Conservation (phyloP, 2,113 vertebrate genomes). For the Neodontobutis hainanensis region DNA sequence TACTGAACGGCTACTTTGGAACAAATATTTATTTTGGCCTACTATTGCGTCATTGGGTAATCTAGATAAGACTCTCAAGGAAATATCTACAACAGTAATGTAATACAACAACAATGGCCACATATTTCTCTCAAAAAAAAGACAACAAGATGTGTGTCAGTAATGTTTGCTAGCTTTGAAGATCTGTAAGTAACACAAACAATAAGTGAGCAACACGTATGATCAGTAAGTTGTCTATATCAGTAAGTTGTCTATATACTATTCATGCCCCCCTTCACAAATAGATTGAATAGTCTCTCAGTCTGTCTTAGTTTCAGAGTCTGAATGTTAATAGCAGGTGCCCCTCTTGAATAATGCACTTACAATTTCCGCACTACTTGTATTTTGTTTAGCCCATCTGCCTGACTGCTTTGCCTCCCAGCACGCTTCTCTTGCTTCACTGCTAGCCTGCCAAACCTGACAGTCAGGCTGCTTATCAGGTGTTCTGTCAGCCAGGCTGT, state of each 20-base stretch:
- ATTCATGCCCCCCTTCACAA: constrained; percentile 26
- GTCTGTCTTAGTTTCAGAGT: constrained; percentile 40
- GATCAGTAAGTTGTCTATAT: background rate
- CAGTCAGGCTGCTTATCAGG: constrained; percentile 71
- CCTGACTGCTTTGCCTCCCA: constrained; percentile 21
- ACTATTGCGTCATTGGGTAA: no score
- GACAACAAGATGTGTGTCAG: no score
- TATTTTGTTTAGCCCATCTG: constrained; percentile 33
- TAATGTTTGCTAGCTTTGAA: no score
- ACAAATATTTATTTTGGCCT: no score
- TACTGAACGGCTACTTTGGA: no score
- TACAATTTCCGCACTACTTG: constrained; percentile 30
- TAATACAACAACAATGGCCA: no score
- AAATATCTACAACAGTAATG: no score
- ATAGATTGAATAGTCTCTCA: constrained; percentile 20
- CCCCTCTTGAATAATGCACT: constrained; percentile 35
- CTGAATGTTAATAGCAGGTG: constrained; percentile 38
- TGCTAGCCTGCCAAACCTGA: constrained; percentile 65
- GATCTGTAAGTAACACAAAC: background rate
- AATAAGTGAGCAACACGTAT: background rate
- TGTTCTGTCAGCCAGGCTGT: constrained; percentile 59
- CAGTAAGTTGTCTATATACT: background rate
- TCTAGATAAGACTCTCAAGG: no score
- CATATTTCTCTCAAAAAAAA: no score
- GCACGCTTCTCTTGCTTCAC: constrained; percentile 25